phyloP scores from a whole-genome alignment of 1,140 invertebrate species.

The Eubasilissa regina region DNA sequence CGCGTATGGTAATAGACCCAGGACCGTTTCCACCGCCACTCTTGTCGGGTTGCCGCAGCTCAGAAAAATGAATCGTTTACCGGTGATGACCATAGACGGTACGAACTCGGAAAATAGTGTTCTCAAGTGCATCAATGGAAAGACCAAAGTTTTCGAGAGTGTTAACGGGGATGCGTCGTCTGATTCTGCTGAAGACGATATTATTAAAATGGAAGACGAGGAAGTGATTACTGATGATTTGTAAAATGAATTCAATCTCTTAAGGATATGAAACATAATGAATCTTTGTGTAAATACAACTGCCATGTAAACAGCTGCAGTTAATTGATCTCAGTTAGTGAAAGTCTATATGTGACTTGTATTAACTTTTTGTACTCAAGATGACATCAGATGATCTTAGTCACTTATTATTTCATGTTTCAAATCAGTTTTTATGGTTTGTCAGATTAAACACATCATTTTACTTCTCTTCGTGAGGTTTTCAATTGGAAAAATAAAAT shows the following conservation, averaged over 20 bases:
- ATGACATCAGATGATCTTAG: too few relatives aligned
- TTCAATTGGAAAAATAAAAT: too few relatives aligned
- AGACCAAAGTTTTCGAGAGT: background rate
- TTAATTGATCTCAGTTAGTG: background rate
- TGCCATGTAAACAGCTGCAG: too few relatives aligned
- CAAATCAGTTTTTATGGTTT: too few relatives aligned
- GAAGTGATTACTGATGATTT: background rate
- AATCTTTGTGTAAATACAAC: too few relatives aligned
- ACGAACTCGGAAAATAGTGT: constrained; percentile 1
- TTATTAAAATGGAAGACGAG: constrained; percentile 34
- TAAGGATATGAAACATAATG: too few relatives aligned
- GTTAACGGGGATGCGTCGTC: constrained; percentile 25
- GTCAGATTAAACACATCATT: too few relatives aligned
- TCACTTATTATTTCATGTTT: too few relatives aligned
- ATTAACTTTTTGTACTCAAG: too few relatives aligned
- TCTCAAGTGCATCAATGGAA: constrained; percentile 23
- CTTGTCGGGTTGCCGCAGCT: background rate
- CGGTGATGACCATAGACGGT: constrained; percentile 6
- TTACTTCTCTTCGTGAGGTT: too few relatives aligned
- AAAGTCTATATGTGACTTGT: too few relatives aligned
- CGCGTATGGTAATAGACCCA: constrained; percentile 34
- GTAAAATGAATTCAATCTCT: background rate
- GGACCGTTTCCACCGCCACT: background rate
- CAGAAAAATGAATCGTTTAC: constrained; percentile 17
- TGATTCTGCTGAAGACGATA: constrained; percentile 22